phyloP scores from a whole-genome alignment of 2,113 vertebrate species.

The Prionailurus bengalensis region DNA sequence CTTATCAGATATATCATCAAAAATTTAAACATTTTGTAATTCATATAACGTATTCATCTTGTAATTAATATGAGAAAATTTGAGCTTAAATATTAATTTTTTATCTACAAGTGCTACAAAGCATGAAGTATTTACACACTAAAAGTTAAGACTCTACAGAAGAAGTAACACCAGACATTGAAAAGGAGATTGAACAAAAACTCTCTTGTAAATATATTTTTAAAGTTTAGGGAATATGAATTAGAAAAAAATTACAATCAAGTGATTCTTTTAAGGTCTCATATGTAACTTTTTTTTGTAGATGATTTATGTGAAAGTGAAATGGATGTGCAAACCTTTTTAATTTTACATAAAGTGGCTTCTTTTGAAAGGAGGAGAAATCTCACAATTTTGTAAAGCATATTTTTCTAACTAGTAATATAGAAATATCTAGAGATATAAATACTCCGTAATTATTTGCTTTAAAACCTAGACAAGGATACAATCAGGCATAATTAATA shows the following conservation, averaged over 20 bases:
- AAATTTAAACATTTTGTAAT: background rate
- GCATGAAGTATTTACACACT: background rate
- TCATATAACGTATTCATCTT: background rate
- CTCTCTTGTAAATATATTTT: background rate
- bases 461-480: conserved; percentile 54
- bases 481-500: conserved; percentile 64
- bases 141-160: background rate
- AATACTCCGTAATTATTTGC: conserved; percentile 63
- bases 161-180: background rate
- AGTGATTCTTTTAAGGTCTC: background rate
- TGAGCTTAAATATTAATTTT: background rate
- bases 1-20: background rate
- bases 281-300: background rate
- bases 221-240: background rate
- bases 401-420: conserved; percentile 41
- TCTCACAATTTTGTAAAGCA: conserved; percentile 21
- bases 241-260: background rate
- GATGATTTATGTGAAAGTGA: conserved; percentile 32
- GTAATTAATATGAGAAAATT: background rate
- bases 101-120: background rate
- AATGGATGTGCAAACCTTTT: background rate
- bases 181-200: background rate
- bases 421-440: conserved; percentile 38
- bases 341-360: conserved; percentile 1
- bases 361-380: background rate